These are phyloP conservation scores for Neotoxoptera formosana DNA, from an alignment of 1,140 invertebrate species.

Conservation along the genomic window DNA sequence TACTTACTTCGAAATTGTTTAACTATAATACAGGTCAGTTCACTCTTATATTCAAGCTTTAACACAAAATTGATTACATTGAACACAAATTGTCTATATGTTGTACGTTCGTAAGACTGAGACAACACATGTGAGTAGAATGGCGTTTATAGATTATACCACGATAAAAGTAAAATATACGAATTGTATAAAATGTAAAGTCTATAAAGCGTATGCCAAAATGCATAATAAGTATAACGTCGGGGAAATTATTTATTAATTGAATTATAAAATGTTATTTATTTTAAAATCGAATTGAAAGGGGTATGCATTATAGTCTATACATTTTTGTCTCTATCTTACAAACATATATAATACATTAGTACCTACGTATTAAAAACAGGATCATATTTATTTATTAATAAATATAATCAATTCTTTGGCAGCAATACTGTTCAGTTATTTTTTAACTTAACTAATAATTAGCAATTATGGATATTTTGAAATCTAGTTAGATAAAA, in stretches of 20 bases:
- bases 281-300: neutral
- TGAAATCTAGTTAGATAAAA: neutral
- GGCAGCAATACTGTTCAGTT: neutral
- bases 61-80: neutral
- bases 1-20: neutral
- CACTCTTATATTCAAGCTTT: neutral
- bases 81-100: neutral
- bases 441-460: neutral
- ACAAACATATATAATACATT: neutral
- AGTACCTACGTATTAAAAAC: neutral
- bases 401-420: neutral
- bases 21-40: neutral
- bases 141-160: neutral
- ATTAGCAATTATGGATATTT: neutral
- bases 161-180: neutral
- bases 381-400: neutral
- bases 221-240: neutral
- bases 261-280: neutral
- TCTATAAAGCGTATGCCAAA: neutral
- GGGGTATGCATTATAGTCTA: neutral
- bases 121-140: neutral
- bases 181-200: neutral
- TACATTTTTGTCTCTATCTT: neutral
- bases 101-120: neutral
- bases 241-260: neutral